phyloP scores from a whole-genome alignment of 2,888 invertebrate genomes.

The Acholoe squamosa region DNA sequence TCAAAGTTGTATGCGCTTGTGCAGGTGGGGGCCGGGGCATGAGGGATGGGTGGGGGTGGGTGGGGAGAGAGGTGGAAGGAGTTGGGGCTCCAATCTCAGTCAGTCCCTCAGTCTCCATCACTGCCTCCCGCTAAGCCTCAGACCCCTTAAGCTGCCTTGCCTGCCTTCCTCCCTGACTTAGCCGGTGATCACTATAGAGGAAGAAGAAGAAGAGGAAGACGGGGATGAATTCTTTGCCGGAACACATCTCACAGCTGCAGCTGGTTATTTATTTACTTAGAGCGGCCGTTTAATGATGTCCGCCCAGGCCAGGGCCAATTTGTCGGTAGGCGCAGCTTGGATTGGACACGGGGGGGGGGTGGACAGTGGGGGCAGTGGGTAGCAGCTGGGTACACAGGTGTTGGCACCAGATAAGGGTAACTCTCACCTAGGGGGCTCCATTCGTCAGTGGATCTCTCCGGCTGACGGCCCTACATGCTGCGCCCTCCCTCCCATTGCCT shows the following conservation, averaged over 20 bases:
- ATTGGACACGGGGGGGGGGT: conserved; percentile 46
- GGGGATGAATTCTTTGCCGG: conserved; percentile 9
- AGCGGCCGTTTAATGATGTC: conserved; percentile 54
- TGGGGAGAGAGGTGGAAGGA: neutral
- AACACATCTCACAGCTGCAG: conserved; percentile 59
- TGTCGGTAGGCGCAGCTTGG: conserved; percentile 1
- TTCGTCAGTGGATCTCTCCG: conserved; percentile 36
- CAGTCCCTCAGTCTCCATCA: neutral
- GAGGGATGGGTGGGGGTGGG: neutral
- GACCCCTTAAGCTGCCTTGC: conserved; percentile 7
- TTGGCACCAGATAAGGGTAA: conserved; percentile 46
- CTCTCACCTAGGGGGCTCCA: conserved; percentile 57
- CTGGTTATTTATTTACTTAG: conserved; percentile 62
- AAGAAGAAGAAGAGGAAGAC: neutral
- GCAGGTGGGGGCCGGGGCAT: conserved; percentile 2
- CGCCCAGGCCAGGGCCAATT: conserved; percentile 15
- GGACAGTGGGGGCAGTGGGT: conserved; percentile 30
- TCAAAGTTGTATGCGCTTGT: conserved; percentile 38
- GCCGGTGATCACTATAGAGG: conserved; percentile 16
- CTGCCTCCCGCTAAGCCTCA: conserved; percentile 3
- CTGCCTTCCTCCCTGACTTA: conserved; percentile 31
- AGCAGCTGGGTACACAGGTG: conserved; percentile 53
- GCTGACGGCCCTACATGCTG: neutral
- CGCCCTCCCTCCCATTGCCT: conserved; percentile 3
- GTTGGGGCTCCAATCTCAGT: neutral